Evolutionary conservation across 2,888 invertebrate species (phyloP), one percentile per base, ranked within the genome.

Genomic region (Fissipunctia ypsillon): DNA sequence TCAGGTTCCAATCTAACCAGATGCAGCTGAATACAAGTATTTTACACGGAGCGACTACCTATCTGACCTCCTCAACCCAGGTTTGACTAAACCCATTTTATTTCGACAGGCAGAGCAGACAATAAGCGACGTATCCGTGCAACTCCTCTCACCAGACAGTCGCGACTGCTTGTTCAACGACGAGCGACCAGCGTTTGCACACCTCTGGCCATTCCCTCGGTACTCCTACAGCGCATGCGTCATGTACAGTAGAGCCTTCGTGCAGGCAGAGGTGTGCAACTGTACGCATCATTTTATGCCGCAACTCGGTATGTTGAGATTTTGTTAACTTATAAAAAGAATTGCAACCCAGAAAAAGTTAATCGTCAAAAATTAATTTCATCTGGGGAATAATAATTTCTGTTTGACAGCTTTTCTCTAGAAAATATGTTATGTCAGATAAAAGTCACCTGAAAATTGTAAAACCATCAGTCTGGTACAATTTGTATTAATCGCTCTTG

Each of bases 201-300:
- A 88, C 3, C 77, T 86, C 16, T 94, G 94, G 94, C 94, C 97
- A 0, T 97, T 97, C 87, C 80, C 93, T 0, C 90, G 92, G 38
- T 97, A 97, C 86, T 96, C 97, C n/a, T 97, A 97, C 86, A 97
- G 97, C 31, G 95, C 96, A 0, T 97, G 97, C 86, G 90, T 97
- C 2, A 94, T 97, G 77, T 96, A 97, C 88, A 97, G 97, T 84
- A 96, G 97, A 73, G 96, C 96, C 0, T 89, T 95, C 67, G 94
- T 95, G 3, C 97, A 97, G 81, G 86, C 95, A 1, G 89, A 92
- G 10, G 86, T 94, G 14, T 97, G 97, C 85, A 97, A 97, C 84
- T 97, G 97, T 86, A 97, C 97, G 0, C 97, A 97, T 89, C 97
- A 97, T 88, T 95, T 97, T 67, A 96, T 97, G 95, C 97, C 97